Conservation (phyloP, 2,113 vertebrate genomes). For the Uria aalge region DNA sequence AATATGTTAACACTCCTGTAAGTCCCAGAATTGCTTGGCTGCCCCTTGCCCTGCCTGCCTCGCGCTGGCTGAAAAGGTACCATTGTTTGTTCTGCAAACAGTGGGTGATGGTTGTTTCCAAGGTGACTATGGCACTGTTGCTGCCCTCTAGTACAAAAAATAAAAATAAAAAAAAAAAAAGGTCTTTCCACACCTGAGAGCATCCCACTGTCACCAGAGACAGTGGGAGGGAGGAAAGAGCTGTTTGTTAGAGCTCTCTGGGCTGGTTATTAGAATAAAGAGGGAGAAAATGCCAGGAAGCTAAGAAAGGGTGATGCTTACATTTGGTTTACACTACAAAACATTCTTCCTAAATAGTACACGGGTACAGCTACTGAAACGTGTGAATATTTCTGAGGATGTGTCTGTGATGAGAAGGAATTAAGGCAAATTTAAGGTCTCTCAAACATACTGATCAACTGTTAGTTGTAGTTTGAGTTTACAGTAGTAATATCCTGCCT, state of each 20-base stretch:
- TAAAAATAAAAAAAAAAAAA: neutral
- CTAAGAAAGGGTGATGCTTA: neutral
- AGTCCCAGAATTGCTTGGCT: constrained; percentile 76
- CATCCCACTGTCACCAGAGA: constrained; percentile 71
- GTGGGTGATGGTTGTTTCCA: constrained; percentile 86
- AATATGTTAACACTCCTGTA: constrained; percentile 76
- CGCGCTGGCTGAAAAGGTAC: constrained; percentile 86
- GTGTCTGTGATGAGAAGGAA: neutral
- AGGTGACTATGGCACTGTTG: constrained; percentile 76
- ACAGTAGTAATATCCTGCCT: neutral
- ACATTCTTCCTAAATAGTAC: neutral
- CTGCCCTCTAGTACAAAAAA: constrained; percentile 70
- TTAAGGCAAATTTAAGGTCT: neutral
- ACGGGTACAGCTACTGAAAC: neutral
- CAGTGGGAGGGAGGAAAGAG: neutral
- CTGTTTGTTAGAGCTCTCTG: neutral
- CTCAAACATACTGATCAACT: neutral
- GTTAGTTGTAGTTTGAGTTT: neutral
- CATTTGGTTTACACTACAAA: neutral
- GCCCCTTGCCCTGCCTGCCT: constrained; percentile 83
- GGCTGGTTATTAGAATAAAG: neutral
- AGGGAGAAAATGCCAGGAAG: neutral
- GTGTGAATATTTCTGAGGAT: neutral
- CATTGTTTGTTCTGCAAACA: constrained; percentile 96
- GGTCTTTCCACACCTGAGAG: constrained; percentile 76